Base-by-base conservation (phyloP, 2,113 vertebrate species). In the Pachypanchax playfairii region DNA sequence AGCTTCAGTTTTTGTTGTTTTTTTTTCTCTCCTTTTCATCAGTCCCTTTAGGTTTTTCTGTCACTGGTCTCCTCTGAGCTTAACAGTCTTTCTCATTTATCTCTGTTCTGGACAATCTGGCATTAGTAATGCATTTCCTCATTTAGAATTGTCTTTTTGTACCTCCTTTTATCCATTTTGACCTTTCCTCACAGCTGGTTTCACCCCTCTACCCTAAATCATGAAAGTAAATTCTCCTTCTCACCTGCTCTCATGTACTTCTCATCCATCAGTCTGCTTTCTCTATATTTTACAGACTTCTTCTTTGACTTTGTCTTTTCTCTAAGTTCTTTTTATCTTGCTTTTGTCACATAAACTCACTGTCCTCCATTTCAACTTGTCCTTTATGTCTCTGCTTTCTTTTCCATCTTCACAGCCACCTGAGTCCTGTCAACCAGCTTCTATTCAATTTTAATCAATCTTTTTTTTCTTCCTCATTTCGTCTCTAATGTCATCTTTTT, bases 121-220 rank as follows among this genome's bases (percentile, higher is more conserved):
- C 60, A 61, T 85, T 76, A 70, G 49, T 71, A 67, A 58, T 65
- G 65, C 61, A 48, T 22, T 46, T 31, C 65, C 70, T 79, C 50
- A 59, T 85, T 80, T 68, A 65, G 50, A 44, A 52, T 59, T 38
- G 21, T 31, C 66, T 71, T 55, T 12, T 65, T 29, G 44, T 35
- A n/a, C 36, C 49, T 24, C 12, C 52, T 20, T 61, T 48, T 28
- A 51, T 53, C 65, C 61, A 51, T 58, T 54, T 57, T 15, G 28
- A 65, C 73, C 70, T 60, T 48, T 54, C 58, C 25, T 57, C 47
- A 12, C 12, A 3, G 31, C 59, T 43, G 39, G 21, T 65, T 44
- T 61, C 44, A 78, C 66, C 71, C 54, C 54, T 28, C 53, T 57
- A 20, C 42, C 75, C 54, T 18, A 39, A 18, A 69, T 66, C 36